Conservation (phyloP, 2,113 vertebrate genomes). For the Nestor notabilis region DNA sequence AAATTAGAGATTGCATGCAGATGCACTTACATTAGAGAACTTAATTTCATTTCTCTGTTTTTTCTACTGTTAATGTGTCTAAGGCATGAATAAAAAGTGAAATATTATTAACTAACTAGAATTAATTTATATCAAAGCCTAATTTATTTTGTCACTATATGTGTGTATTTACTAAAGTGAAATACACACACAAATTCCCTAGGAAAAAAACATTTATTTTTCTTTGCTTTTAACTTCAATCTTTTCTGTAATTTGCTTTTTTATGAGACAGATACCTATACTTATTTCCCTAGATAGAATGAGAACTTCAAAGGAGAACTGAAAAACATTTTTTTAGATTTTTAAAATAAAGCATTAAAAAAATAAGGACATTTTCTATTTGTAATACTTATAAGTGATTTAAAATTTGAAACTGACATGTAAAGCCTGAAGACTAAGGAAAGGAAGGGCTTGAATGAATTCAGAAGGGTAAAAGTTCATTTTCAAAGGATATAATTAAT, state of each 20-base stretch:
- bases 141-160: neutral
- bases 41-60: neutral
- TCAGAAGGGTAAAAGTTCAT: neutral
- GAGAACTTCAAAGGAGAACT: neutral
- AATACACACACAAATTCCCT: neutral
- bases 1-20: neutral
- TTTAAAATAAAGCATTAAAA: neutral
- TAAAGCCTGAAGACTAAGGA: neutral
- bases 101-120: neutral
- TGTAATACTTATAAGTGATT: neutral
- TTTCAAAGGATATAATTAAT: constrained; percentile 38
- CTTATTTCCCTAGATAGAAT: neutral
- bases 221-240: neutral
- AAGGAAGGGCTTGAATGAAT: neutral
- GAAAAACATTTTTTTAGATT: neutral
- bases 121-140: neutral
- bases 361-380: neutral
- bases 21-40: neutral
- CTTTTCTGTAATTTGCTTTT: neutral
- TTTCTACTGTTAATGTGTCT: neutral
- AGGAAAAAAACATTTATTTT: accelerated
- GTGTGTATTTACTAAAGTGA: neutral
- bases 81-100: neutral
- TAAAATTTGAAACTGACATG: neutral
- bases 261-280: neutral